Evolutionary conservation across 1,140 invertebrate genomes (phyloP).

Genomic region (Pararge aegeria): DNA sequence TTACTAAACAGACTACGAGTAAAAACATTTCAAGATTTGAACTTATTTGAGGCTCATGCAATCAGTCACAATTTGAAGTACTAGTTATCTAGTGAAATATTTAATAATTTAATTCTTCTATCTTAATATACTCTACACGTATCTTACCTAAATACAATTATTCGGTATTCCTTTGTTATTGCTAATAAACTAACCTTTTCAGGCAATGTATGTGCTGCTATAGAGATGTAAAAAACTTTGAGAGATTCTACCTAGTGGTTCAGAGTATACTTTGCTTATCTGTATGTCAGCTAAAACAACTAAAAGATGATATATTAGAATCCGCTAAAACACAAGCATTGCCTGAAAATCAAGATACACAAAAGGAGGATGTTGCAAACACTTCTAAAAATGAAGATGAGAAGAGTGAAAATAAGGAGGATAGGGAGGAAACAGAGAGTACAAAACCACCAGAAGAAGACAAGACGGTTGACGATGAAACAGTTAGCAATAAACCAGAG

Average conservation of each 20-base stretch:
- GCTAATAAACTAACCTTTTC: slow-evolving; percentile 37
- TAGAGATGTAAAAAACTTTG: slow-evolving; percentile 93
- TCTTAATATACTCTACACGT: too few relatives aligned
- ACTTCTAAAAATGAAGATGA: slow-evolving; percentile 36
- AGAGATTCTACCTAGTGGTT: slow-evolving; percentile 91
- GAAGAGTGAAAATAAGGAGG: slow-evolving; percentile 29
- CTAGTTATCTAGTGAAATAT: not conserved
- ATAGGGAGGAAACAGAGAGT: slow-evolving; percentile 29
- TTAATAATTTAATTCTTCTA: slow-evolving; percentile 11
- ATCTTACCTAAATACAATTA: too few relatives aligned
- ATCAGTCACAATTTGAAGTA: too few relatives aligned
- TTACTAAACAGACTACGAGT: not conserved
- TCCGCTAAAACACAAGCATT: slow-evolving; percentile 44
- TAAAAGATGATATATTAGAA: slow-evolving; percentile 81
- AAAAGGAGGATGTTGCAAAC: slow-evolving; percentile 37
- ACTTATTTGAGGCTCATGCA: too few relatives aligned
- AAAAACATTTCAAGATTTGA: not conserved
- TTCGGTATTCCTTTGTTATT: too few relatives aligned
- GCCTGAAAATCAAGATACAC: slow-evolving; percentile 40
- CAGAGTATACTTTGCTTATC: slow-evolving; percentile 89
- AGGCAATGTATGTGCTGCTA: slow-evolving; percentile 96
- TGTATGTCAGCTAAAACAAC: slow-evolving; percentile 86
- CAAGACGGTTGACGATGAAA: slow-evolving; percentile 33
- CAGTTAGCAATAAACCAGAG: slow-evolving; percentile 39
- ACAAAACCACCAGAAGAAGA: slow-evolving; percentile 28